Evolutionary conservation across 2,888 invertebrate genomes (phyloP), one percentile per base, ranked within the genome.

Genomic region (Tetheella fluctuosa): DNA sequence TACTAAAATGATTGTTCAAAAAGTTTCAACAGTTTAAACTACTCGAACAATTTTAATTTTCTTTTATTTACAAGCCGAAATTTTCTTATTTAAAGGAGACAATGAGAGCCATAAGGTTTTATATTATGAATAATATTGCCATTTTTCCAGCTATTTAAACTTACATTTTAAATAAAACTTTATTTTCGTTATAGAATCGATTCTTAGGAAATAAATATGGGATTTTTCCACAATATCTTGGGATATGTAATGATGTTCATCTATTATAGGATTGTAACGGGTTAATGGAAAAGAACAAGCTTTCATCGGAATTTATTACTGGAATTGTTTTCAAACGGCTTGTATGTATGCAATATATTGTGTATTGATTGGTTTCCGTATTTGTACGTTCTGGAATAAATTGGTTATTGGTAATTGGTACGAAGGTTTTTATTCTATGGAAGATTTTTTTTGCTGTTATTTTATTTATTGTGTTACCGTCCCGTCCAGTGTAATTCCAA

Each of bases 61-160:
- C 63, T 63, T 66, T 73, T 64, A 68, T 70, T 64, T 37, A 37
- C 37, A 15, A 12, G 15, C 12, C 13, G 37, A 5, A 37, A 4
- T 37, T 37, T 37, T 13, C 12, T 13, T 37, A 5, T 37, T 5
- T n/a, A n/a, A n/a, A n/a, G n/a, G n/a, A n/a, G n/a, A n/a, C n/a
- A n/a, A n/a, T n/a, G n/a, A n/a, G n/a, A n/a, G n/a, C n/a, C n/a
- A n/a, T n/a, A n/a, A n/a, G n/a, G n/a, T n/a, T n/a, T n/a, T n/a
- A n/a, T n/a, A n/a, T n/a, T n/a, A n/a, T n/a, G n/a, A n/a, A n/a
- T n/a, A n/a, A n/a, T n/a, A n/a, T n/a, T n/a, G n/a, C n/a, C n/a
- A n/a, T n/a, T n/a, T n/a, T n/a, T n/a, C n/a, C n/a, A n/a, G n/a
- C n/a, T n/a, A n/a, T n/a, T n/a, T n/a, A n/a, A n/a, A n/a, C n/a